These are phyloP conservation scores for Theristicus caerulescens DNA, from an alignment of 2,113 vertebrate genomes.

Conservation along the genomic window DNA sequence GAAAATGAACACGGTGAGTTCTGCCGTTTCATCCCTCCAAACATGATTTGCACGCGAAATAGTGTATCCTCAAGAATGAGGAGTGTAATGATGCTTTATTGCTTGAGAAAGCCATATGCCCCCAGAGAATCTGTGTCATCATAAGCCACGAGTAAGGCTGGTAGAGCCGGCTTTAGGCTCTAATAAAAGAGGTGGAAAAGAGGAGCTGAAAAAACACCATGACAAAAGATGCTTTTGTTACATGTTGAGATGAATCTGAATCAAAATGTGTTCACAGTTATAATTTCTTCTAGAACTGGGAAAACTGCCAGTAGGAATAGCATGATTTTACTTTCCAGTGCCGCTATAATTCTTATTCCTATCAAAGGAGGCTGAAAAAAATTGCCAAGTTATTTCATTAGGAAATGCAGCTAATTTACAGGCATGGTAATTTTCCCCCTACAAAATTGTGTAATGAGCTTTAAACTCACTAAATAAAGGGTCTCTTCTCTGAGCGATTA, in stretches of 20 bases:
- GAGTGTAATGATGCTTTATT: conserved; percentile 30
- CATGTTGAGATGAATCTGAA: conserved; percentile 18
- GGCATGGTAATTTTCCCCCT: conserved; percentile 31
- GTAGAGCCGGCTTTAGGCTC: background rate
- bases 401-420: conserved; percentile 56
- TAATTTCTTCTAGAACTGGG: conserved; percentile 28
- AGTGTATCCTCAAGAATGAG: background rate
- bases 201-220: background rate
- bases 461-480: conserved; percentile 62
- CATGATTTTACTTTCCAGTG: background rate
- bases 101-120: conserved; percentile 34
- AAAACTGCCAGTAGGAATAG: conserved; percentile 18
- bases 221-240: conserved; percentile 43
- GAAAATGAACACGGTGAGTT: background rate
- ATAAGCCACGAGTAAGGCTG: background rate
- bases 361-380: conserved; percentile 42
- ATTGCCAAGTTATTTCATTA: conserved; percentile 56
- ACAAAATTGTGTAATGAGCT: conserved; percentile 64
- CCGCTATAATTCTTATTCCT: background rate
- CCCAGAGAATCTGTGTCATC: conserved; percentile 29
- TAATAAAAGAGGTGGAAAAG: background rate
- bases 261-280: background rate
- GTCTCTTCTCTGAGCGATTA: conserved; percentile 46
- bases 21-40: background rate
- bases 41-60: background rate